A percentile compares a stretch with the other conserved stretches of the same genome.
phyloP scores from a whole-genome alignment of 2,113 vertebrate genomes.

The Bos javanicus region DNA sequence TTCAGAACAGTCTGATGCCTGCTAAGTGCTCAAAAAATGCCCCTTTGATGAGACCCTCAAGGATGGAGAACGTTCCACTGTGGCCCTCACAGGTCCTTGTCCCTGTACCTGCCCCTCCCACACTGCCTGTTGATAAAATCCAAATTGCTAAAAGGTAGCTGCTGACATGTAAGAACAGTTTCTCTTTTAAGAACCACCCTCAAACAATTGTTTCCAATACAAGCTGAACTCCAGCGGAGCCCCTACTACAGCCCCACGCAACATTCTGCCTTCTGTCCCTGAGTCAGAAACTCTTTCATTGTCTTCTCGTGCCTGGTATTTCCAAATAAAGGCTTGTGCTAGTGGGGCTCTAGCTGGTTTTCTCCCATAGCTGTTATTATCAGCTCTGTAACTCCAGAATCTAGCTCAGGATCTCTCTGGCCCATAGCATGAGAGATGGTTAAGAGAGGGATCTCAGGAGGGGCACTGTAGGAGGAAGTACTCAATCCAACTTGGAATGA shows the following conservation, averaged over 20 bases:
- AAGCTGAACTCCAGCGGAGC: neutral
- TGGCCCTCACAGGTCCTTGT: no score
- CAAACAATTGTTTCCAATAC: neutral
- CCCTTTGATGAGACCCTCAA: neutral
- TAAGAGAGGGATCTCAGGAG: neutral
- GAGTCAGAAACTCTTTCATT: neutral
- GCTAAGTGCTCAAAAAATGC: neutral
- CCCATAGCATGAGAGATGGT: neutral
- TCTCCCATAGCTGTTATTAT: neutral
- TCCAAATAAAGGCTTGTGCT: neutral
- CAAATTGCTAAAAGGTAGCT: no score
- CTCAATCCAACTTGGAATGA: neutral
- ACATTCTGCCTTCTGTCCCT: neutral
- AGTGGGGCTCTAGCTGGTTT: neutral
- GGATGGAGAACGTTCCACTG: neutral
- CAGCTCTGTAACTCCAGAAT: neutral
- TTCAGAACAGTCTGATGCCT: neutral
- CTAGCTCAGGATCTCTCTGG: neutral
- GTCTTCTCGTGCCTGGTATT: rapidly evolving
- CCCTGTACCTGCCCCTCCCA: neutral
- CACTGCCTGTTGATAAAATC: neutral
- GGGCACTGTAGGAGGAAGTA: neutral
- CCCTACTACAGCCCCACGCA: rapidly evolving
- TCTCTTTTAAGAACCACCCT: neutral
- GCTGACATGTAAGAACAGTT: neutral